Base-by-base conservation (phyloP, 1,140 invertebrate genomes). In the Bradysia coprophila region DNA sequence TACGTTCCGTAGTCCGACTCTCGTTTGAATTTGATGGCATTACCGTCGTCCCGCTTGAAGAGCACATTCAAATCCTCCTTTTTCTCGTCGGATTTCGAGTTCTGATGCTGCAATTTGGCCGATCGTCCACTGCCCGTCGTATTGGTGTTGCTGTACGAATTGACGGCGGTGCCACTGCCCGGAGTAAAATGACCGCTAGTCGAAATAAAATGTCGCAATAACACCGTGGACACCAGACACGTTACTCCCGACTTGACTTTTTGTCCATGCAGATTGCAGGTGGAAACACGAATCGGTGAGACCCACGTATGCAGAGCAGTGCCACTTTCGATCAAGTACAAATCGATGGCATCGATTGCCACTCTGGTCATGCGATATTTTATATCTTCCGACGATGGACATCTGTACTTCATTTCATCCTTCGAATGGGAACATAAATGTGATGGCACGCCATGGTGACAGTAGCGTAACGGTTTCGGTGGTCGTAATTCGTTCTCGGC, bases 351-450 rank as follows among this genome's bases (percentile, higher is more conserved):
- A 65, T 98, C 94, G 19, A 98, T 68, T 1, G 88, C 82, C 1
- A 95, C 66, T 19, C 94, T 68, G 5, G 85, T 83, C 79, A 98
- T 87, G 52, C 81, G 75, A 56, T 98, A 98, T 55, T 98, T 98
- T 22, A 98, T 82, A 54, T 92, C 83, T 50, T 91, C 87, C 1
- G 79, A 71, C 32, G 79, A 78, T 6, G 87, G 88, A 61, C 88
- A 93, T 48, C 74, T 70, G 53, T 79, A 81, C 54, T 73, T 77
- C 43, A 72, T 74, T 46, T 73, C 73, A 34, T 71, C 61, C 56
- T 80, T 75, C 20, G 77, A 81, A 46, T 84, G 72, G 3, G 72
- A 61, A 52, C 90, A 94, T 44, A 77, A 61, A 9, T 76, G 66
- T 45, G 82, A 85, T 18, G 78, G 75, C 19, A 81, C 51, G 43